Evolutionary conservation across 2,888 invertebrate species (phyloP), one percentile per base, ranked within the genome.

Genomic region (Creontiades dilutus): DNA sequence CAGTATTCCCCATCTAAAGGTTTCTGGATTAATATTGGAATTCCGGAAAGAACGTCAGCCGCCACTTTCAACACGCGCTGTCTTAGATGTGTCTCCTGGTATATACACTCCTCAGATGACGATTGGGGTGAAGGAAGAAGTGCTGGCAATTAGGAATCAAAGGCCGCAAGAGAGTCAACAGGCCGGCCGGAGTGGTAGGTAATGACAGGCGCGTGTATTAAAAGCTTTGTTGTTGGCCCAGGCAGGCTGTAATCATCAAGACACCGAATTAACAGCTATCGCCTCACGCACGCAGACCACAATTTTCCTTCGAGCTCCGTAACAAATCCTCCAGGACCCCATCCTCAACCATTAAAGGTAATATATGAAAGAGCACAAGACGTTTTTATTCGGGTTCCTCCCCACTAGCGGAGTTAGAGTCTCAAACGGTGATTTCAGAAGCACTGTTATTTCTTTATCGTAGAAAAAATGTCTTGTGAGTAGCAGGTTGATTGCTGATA

Each of bases 181-280:
- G 76, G 88, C 88, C 55, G 47, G 57, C 47, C 78, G 28, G 23
- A 88, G 78, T 78, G 76, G 78, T 88, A 78, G 88, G 88, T 88
- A 88, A 88, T 88, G 88, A 88, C 88, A 88, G 88, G 88, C 78
- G 88, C 88, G 88, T 88, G 88, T 78, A 88, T 88, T 88, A 88
- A 88, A 88, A 88, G 88, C 55, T 88, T 88, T 78, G 88, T 88
- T 88, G 88, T 78, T 57, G 88, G 78, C 23, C 55, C 52, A 86
- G 78, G 88, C 88, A 88, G 78, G 78, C 88, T 88, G 88, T 88
- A 88, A 88, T 88, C 88, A 88, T 82, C 78, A 78, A 88, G 88
- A 88, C 88, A 88, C 88, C 76, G 88, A 88, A 78, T 88, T 88
- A 88, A 88, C 88, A 88, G 78, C 52, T 88, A 88, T 76, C 78